Evolutionary conservation across 2,113 vertebrate species (phyloP), one percentile per base, ranked within the genome.

Genomic region (Amphilophus citrinellus): DNA sequence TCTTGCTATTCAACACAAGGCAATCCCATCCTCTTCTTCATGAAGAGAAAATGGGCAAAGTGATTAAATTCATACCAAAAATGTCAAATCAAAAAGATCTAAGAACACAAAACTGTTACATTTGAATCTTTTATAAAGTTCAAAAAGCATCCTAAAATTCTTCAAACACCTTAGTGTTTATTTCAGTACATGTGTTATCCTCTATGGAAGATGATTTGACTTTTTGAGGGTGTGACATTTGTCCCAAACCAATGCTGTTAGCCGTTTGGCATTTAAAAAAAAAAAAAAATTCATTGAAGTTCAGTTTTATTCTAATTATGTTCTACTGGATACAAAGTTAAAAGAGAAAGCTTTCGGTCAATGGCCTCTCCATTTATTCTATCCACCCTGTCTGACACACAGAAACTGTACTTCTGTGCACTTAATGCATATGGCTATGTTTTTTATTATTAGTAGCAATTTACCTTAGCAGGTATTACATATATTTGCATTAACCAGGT

Each of bases 171-270:
- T 1, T 3, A 68, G 42, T 68, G 47, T 68, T 2, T 47, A 42
- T 27, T 68, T 68, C 65, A 68, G 42, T 18, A 10, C 39, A 68
- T 47, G 22, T 68, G 65, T 27, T 0, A 1, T 27, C 47, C 0
- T 27, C 0, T 68, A 14, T 27, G 47, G 0, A 68, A 47, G 8
- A 2, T 6, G 2, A 47, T 68, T 68, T 47, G 22, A 68, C 65
- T 47, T 47, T 7, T 27, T 47, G 27, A 68, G 22, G 47, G 42
- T 47, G 65, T 18, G 22, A 10, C 42, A 27, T 68, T 68, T 47
- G 1, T 22, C 44, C 65, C 8, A 68, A 18, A 27, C 47, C 42
- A 68, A 27, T 47, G 2, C 42, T 68, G 14, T 68, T 68, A 68
- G 39, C 14, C 22, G 6, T 0, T 68, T 3, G 2, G 1, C 42